These are phyloP conservation scores for Plectus sambesii DNA, from an alignment of 1,140 invertebrate genomes.

Conservation along the genomic window DNA sequence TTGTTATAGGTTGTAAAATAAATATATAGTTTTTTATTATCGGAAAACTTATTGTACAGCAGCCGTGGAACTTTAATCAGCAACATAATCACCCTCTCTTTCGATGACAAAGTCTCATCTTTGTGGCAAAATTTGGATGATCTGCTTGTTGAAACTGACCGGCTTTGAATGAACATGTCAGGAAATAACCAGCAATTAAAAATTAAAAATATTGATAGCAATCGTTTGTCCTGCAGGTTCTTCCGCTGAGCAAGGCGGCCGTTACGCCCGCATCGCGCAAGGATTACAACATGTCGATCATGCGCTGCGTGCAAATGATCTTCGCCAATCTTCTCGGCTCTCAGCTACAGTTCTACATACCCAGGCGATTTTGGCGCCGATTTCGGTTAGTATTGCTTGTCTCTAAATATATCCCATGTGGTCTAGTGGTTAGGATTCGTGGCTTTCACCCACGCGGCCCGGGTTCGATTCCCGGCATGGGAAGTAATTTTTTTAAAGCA, in stretches of 20 bases:
- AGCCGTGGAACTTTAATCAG: background rate
- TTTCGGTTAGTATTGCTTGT: conserved; percentile 62
- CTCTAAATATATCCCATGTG: conserved; percentile 23
- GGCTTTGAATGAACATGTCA: conserved; percentile 2
- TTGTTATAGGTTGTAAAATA: too few relatives aligned
- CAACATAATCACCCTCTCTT: conserved; percentile 9
- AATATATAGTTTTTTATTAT: too few relatives aligned
- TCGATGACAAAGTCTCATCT: conserved; percentile 33
- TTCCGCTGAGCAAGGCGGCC: too few relatives aligned
- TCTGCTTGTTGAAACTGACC: too few relatives aligned
- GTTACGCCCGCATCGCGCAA: conserved; percentile 52
- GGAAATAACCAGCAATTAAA: too few relatives aligned
- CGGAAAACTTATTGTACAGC: conserved; percentile 5
- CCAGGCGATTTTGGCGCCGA: conserved; percentile 88
- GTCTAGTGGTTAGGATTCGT: conserved; percentile 68
- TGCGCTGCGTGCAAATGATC: conserved; percentile 93
- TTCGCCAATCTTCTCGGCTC: conserved; percentile 91
- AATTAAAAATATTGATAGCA: too few relatives aligned
- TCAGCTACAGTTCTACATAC: conserved; percentile 91
- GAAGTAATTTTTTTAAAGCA: conserved; percentile 52
- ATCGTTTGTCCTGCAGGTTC: too few relatives aligned
- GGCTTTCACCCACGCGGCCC: conserved; percentile 67
- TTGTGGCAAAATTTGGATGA: background rate
- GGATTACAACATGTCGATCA: conserved; percentile 85
- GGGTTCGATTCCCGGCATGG: conserved; percentile 69